Evolutionary conservation across 2,797 vertebrate species (phyloP).

Genomic region (Hyperoplus lanceolatus): DNA sequence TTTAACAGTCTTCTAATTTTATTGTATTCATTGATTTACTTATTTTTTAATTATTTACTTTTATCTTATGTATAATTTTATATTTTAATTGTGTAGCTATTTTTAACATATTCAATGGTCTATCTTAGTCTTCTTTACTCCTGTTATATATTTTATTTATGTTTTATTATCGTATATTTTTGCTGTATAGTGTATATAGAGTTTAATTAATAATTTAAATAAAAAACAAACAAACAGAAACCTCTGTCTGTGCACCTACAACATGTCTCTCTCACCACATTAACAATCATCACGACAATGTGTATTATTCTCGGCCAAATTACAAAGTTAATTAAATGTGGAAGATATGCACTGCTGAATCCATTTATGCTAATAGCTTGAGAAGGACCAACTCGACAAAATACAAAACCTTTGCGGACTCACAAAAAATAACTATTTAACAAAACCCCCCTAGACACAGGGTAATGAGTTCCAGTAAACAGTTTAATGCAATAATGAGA

Average conservation of each 20-base stretch:
- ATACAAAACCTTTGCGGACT: background rate
- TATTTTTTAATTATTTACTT: too few species aligned
- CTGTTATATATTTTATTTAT: too few species aligned
- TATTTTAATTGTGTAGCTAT: too few species aligned
- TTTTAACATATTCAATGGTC: too few species aligned
- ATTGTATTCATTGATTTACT: too few species aligned
- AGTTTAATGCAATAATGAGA: background rate
- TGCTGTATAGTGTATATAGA: too few species aligned
- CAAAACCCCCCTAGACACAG: background rate
- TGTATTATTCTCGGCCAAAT: background rate
- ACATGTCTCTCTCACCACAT: background rate
- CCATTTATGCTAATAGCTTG: background rate
- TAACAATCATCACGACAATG: too few species aligned
- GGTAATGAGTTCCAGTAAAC: constrained; percentile 1
- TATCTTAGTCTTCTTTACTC: too few species aligned
- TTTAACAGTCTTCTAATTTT: too few species aligned
- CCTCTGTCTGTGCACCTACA: background rate
- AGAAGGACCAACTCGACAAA: background rate
- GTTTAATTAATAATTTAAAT: background rate
- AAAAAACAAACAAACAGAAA: background rate
- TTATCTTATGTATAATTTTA: too few species aligned
- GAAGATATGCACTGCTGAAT: constrained; percentile 8
- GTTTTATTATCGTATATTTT: too few species aligned
- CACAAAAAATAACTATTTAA: background rate
- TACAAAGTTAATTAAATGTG: background rate